These are phyloP conservation scores for Pipra filicauda DNA, from an alignment of 2,113 vertebrate species.

Conservation along the genomic window DNA sequence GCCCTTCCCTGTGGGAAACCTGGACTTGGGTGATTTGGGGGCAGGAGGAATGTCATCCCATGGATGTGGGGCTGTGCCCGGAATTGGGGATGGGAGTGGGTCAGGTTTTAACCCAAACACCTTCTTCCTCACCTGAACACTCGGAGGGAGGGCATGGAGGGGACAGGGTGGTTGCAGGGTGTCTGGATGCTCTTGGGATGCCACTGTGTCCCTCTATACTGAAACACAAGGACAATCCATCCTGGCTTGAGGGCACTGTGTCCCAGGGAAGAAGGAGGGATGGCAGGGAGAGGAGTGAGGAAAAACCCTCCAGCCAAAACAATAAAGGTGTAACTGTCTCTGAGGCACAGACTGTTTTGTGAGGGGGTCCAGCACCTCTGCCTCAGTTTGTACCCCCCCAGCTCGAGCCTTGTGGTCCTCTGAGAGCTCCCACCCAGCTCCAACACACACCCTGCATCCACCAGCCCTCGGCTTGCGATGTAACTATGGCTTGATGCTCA, in stretches of 20 bases:
- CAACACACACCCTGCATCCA: not conserved
- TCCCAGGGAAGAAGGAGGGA: not conserved
- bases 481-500: not conserved
- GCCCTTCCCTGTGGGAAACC: not conserved
- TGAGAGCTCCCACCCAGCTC: not conserved
- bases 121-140: not conserved
- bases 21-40: not conserved
- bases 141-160: not conserved
- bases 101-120: not conserved
- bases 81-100: not conserved
- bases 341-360: not conserved
- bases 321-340: constrained; percentile 35
- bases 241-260: not conserved
- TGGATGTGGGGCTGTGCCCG: not conserved
- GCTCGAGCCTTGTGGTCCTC: not conserved
- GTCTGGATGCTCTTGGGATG: not conserved
- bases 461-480: not conserved
- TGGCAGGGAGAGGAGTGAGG: not conserved
- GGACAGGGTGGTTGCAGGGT: not conserved
- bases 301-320: not conserved
- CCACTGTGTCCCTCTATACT: not conserved
- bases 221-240: not conserved
- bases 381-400: not conserved
- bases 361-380: not conserved
- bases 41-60: not conserved